Conservation (phyloP, 2,797 vertebrate species). For the Acrossocheilus wenchowensis region DNA sequence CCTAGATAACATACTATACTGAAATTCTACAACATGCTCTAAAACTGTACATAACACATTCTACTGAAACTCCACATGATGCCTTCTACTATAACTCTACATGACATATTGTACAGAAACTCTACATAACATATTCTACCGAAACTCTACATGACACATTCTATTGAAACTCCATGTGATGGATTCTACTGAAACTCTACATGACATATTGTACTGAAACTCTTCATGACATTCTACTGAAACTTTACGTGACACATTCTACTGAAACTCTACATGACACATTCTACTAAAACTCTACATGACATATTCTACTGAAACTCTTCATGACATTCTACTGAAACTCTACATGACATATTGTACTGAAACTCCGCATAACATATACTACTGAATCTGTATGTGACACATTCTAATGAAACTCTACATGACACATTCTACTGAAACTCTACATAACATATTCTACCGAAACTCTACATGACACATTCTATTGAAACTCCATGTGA, state of each 20-base stretch:
- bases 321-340: neutral
- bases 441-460: neutral
- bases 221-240: neutral
- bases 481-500: neutral
- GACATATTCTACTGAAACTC: neutral
- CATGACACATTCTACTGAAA: neutral
- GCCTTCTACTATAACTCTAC: no score
- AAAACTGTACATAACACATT: neutral
- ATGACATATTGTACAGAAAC: no score
- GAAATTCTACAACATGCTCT: neutral
- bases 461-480: accelerated
- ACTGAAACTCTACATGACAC: accelerated
- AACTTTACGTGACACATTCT: neutral
- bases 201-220: neutral
- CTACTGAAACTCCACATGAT: no score
- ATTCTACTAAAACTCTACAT: neutral
- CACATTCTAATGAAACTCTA: no score
- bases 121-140: neutral
- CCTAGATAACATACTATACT: neutral
- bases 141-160: neutral
- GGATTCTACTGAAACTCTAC: neutral
- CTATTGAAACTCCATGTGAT: neutral
- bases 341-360: neutral
- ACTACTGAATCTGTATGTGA: neutral
- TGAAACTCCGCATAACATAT: neutral